A percentile compares a stretch with the other conserved stretches of the same genome.
Evolutionary conservation across 2,113 vertebrate species (phyloP).

Genomic region (Orientallactaga bullata): DNA sequence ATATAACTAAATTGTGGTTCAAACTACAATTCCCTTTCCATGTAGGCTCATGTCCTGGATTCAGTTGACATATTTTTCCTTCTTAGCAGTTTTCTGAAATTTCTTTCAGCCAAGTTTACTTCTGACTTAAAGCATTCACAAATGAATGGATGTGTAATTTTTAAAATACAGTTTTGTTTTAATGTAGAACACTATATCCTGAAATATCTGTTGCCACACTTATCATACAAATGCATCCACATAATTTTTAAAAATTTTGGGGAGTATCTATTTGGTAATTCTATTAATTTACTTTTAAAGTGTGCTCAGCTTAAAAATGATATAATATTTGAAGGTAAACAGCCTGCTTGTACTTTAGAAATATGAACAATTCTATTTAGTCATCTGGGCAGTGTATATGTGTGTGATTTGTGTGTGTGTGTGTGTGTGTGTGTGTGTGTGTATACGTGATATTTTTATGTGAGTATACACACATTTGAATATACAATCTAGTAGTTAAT

Average conservation of each 20-base stretch:
- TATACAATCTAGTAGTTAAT: neutral
- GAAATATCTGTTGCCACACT: neutral
- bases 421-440: neutral
- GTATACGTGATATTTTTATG: too few species aligned
- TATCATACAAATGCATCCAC: neutral
- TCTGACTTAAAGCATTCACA: constrained; percentile 13
- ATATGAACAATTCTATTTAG: neutral
- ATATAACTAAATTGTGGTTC: constrained; percentile 2
- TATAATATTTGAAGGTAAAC: constrained; percentile 6
- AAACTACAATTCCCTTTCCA: constrained; percentile 26
- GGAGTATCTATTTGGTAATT: neutral
- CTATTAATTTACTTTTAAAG: neutral
- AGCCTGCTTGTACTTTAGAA: neutral
- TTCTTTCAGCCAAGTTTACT: neutral
- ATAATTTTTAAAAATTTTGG: constrained; percentile 32
- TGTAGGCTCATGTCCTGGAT: neutral
- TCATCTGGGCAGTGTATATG: neutral
- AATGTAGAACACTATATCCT: neutral
- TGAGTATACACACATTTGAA: neutral
- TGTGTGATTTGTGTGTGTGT: neutral
- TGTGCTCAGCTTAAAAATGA: neutral
- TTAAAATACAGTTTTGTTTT: neutral
- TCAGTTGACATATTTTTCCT: constrained; percentile 48
- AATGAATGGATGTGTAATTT: neutral
- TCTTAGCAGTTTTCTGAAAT: constrained; percentile 21